Conservation (phyloP, 2,797 vertebrate genomes). For the Chromobotia macracanthus region DNA sequence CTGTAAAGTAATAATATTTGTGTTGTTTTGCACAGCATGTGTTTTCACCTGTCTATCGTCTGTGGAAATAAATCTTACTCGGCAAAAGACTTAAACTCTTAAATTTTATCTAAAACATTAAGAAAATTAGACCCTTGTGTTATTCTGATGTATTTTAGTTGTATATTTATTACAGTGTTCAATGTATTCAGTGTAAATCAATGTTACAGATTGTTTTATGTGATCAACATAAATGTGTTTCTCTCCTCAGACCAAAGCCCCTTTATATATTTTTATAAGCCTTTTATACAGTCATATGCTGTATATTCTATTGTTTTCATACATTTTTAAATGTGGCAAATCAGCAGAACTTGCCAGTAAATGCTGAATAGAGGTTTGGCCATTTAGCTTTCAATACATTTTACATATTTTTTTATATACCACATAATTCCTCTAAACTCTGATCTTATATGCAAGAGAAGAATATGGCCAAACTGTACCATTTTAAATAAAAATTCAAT, state of each 20-base stretch:
- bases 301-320: not conserved
- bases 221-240: not conserved
- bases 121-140: not conserved
- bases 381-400: too few relatives aligned
- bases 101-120: too few relatives aligned
- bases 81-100: too few relatives aligned
- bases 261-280: too few relatives aligned
- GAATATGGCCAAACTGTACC: too few relatives aligned
- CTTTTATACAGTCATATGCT: not conserved
- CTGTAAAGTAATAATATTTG: not conserved
- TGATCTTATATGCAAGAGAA: too few relatives aligned
- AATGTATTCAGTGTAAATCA: too few relatives aligned
- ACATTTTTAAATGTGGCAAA: not conserved
- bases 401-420: too few relatives aligned
- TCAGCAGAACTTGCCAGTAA: not conserved
- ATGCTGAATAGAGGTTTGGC: not conserved
- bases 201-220: not conserved
- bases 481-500: too few relatives aligned
- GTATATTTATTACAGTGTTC: not conserved
- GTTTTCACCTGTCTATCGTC: slow-evolving; percentile 88
- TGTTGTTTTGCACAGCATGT: slow-evolving; percentile 74
- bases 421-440: too few relatives aligned
- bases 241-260: too few relatives aligned
- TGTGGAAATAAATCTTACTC: slow-evolving; percentile 84
- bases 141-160: not conserved